Evolutionary conservation across 2,888 invertebrate genomes (phyloP), one percentile per base, ranked within the genome.

Genomic region (Pheosia gnoma): DNA sequence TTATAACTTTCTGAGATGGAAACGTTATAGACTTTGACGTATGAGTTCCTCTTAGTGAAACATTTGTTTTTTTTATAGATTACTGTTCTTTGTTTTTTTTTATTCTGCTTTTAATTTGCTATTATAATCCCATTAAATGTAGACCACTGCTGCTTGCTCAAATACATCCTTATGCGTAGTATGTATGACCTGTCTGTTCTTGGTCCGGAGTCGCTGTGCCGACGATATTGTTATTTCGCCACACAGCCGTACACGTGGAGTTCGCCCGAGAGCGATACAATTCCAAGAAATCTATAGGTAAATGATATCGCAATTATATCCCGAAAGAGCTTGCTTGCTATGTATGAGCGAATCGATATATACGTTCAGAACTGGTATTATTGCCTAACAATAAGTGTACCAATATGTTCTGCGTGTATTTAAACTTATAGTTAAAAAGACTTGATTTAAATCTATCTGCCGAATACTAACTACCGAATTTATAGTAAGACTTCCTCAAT

Each of bases 251-350:
- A 82, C 85, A 84, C 82, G 78, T 81, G 77, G 74, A 77, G 76
- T 76, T 78, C 80, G 80, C 82, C 81, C 82, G 79, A n/a, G 47
- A 78, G 74, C 75, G 77, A 76, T 80, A 81, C 77, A 75, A 75
- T 89, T 89, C 88, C 77, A 60, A 83, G 89, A 88, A 85, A 74
- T 65, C 65, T 59, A 65, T 69, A 73, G 69, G 73, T 74, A 79
- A 80, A 79, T 79, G 80, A 78, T 81, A 81, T 81, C 72, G 75
- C 74, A 75, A 72, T 66, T 65, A 63, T 68, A 73, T 69, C 66
- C 68, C 67, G 60, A 65, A 67, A 64, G 63, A 59, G 60, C 58
- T 62, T 52, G 59, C 63, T 68, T 39, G 13, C 25, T 25, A 25
- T 25, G 25, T 56, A n/a, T n/a, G 38, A 54, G 39, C 56, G 56